Conservation (phyloP, 2,113 vertebrate genomes). For the Isichthys henryi region DNA sequence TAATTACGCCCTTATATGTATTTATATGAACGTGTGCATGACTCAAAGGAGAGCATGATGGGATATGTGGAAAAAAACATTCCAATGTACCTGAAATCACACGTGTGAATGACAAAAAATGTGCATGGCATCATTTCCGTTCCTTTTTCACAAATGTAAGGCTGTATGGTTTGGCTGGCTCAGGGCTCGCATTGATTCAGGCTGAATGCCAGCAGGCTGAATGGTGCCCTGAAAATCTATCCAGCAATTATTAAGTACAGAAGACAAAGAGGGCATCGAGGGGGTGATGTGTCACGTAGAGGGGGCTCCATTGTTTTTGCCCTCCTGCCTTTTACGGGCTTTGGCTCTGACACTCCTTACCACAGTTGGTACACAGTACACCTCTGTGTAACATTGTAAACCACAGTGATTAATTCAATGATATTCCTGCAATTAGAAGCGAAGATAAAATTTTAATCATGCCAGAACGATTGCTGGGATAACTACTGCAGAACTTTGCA, state of each 20-base stretch:
- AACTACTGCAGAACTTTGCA: background rate
- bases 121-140: background rate
- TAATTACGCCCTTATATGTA: background rate
- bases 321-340: background rate
- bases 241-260: background rate
- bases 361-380: background rate
- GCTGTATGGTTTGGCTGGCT: conserved; percentile 39
- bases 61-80: background rate
- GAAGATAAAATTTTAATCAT: background rate
- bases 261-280: background rate
- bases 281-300: background rate
- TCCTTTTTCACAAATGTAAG: conserved; percentile 41
- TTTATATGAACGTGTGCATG: background rate
- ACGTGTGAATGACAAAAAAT: background rate
- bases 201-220: conserved; percentile 74
- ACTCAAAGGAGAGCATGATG: background rate
- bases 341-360: background rate
- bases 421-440: background rate
- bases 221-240: background rate
- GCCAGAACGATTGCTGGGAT: background rate
- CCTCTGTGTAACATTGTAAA: background rate
- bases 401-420: background rate
- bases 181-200: background rate
- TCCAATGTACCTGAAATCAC: background rate
- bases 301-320: background rate